These are phyloP conservation scores for Brenthis daphne DNA, from an alignment of 2,888 invertebrate species.

Conservation along the genomic window DNA sequence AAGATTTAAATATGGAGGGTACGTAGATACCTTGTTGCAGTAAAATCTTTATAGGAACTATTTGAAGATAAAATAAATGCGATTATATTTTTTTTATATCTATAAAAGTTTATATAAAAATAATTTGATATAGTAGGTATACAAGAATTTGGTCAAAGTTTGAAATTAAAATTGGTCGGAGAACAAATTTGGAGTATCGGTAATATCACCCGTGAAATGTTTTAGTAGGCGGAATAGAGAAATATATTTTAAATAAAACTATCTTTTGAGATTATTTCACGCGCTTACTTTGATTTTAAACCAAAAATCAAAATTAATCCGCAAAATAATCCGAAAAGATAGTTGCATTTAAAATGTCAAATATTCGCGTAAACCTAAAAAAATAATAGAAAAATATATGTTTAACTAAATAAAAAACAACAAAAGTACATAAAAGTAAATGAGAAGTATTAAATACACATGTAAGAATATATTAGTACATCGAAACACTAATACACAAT, in stretches of 20 bases:
- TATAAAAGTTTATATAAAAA: conserved; percentile 20
- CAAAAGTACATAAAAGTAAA: background rate
- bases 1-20: conserved; percentile 7
- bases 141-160: conserved; percentile 14
- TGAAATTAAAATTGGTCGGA: conserved; percentile 13
- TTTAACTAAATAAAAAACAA: background rate
- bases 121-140: conserved; percentile 7
- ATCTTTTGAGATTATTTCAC: too few species aligned
- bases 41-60: conserved; percentile 16
- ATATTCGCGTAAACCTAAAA: too few species aligned
- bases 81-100: background rate
- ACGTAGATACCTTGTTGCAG: conserved; percentile 11
- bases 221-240: conserved; percentile 27
- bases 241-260: background rate
- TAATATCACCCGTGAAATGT: conserved; percentile 10
- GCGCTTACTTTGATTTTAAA: too few species aligned
- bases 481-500: background rate
- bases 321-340: too few species aligned
- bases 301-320: too few species aligned
- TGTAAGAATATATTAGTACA: conserved; percentile 6
- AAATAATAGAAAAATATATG: too few species aligned
- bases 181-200: background rate
- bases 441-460: background rate
- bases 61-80: conserved; percentile 9
- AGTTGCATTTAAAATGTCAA: too few species aligned